Evolutionary conservation across 2,797 vertebrate genomes (phyloP).

Genomic region (Lycodopsis pacificus): DNA sequence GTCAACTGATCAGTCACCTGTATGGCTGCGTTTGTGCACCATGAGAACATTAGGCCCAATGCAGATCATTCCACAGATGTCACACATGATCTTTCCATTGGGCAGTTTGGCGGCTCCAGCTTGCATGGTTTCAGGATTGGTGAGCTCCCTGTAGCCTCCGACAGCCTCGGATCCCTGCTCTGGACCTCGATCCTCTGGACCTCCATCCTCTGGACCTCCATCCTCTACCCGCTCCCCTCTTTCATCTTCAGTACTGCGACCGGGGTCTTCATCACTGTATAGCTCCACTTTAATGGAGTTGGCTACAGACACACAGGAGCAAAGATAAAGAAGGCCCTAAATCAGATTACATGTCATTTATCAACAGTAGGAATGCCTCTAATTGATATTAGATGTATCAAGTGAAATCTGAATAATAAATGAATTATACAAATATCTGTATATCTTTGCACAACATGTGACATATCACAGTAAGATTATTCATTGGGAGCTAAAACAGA

Average conservation of each 20-base stretch:
- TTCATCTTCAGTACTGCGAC: slow-evolving; percentile 89
- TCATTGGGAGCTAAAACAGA: slow-evolving; percentile 1
- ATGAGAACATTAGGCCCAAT: slow-evolving; percentile 97
- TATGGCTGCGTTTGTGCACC: slow-evolving; percentile 98
- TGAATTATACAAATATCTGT: background rate
- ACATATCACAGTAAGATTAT: background rate
- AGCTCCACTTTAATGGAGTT: slow-evolving; percentile 99
- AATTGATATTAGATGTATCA: background rate
- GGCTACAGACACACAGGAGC: slow-evolving; percentile 76
- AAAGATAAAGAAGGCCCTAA: slow-evolving; percentile 17
- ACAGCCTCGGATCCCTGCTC: slow-evolving; percentile 83
- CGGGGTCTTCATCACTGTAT: slow-evolving; percentile 96
- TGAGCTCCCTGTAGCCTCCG: slow-evolving; percentile 88
- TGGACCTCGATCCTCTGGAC: too few species aligned
- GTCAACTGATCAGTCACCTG: slow-evolving; percentile 73
- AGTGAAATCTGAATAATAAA: background rate
- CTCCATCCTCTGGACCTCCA: slow-evolving; percentile 80
- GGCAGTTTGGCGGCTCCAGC: slow-evolving; percentile 92
- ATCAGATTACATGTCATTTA: background rate
- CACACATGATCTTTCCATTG: slow-evolving; percentile 97
- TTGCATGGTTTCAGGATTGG: slow-evolving; percentile 87
- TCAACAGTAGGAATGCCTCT: background rate
- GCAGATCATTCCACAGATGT: slow-evolving; percentile 97
- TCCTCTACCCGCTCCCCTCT: slow-evolving; percentile 88
- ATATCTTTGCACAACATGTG: background rate